Conservation (phyloP, 2,888 invertebrate genomes). For the Parnassius mnemosyne region DNA sequence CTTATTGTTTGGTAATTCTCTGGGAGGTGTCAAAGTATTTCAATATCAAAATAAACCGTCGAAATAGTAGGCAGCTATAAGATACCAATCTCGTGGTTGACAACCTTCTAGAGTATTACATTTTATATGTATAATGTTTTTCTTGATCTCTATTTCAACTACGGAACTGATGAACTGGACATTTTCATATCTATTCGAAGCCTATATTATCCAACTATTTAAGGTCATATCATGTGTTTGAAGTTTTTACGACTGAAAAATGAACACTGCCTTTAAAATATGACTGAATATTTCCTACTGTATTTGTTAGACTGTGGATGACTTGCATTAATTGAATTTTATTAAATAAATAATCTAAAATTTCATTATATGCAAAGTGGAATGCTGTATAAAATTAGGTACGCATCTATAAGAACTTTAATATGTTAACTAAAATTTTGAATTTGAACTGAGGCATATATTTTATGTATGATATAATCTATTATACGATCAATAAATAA, state of each 20-base stretch:
- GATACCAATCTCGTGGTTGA: constrained; percentile 9
- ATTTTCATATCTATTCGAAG: too few relatives aligned
- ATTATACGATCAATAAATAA: too few relatives aligned
- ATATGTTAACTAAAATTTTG: too few relatives aligned
- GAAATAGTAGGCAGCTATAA: constrained; percentile 14
- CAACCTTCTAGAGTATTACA: constrained; percentile 20
- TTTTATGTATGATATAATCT: too few relatives aligned
- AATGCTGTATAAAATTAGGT: too few relatives aligned
- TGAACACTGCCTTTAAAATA: constrained; percentile 16
- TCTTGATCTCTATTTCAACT: constrained; percentile 23
- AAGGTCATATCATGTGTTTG: constrained; percentile 8
- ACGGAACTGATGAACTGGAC: not conserved
- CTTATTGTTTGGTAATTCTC: constrained; percentile 26
- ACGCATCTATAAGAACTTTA: too few relatives aligned
- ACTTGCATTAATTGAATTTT: too few relatives aligned
- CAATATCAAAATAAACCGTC: too few relatives aligned
- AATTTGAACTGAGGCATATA: too few relatives aligned
- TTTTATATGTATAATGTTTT: constrained; percentile 1
- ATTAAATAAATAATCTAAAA: too few relatives aligned
- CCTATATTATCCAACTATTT: not conserved
- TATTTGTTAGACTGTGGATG: too few relatives aligned
- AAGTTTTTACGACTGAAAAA: constrained; percentile 14
- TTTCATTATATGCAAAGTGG: too few relatives aligned
- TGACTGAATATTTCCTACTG: constrained; percentile 8
- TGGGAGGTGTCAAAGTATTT: constrained; percentile 3